Evolutionary conservation across 2,888 invertebrate species (phyloP).

Genomic region (Leucophenga maculata): DNA sequence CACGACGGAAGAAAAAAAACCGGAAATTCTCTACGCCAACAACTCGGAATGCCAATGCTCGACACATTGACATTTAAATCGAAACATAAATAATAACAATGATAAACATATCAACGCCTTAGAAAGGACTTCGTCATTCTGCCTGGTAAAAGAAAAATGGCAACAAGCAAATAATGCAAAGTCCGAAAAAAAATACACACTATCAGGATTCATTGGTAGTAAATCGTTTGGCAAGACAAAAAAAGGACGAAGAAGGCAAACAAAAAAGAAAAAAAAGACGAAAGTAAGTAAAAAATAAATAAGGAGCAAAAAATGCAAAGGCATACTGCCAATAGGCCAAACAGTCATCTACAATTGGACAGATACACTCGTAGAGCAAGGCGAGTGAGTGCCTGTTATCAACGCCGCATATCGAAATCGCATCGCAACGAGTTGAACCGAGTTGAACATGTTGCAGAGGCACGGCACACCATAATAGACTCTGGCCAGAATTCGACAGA

Average conservation of each 20-base stretch:
- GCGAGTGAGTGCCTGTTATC: not conserved
- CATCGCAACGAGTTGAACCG: not conserved
- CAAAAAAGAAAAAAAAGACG: not conserved
- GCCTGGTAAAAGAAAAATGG: slow-evolving; percentile 8
- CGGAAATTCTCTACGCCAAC: no score
- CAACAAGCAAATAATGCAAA: slow-evolving; percentile 16
- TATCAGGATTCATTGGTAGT: slow-evolving; percentile 1
- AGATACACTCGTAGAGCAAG: slow-evolving; percentile 37
- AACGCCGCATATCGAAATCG: not conserved
- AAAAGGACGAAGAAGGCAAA: not conserved
- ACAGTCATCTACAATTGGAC: slow-evolving; percentile 6
- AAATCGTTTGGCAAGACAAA: not conserved
- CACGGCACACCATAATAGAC: slow-evolving; percentile 3
- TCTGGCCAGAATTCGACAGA: not conserved
- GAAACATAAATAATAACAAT: slow-evolving; percentile 65
- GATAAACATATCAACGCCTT: slow-evolving; percentile 64
- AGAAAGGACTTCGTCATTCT: not conserved
- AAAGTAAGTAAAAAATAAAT: slow-evolving; percentile 25
- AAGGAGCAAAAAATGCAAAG: not conserved
- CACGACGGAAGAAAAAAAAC: not conserved
- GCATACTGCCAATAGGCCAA: slow-evolving; percentile 5
- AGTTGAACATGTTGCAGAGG: slow-evolving; percentile 41
- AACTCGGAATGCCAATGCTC: slow-evolving; percentile 29
- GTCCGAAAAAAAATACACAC: slow-evolving; percentile 2
- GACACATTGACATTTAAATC: slow-evolving; percentile 67